Evolutionary conservation across 2,113 vertebrate genomes (phyloP).

Genomic region (Lycaon pictus): DNA sequence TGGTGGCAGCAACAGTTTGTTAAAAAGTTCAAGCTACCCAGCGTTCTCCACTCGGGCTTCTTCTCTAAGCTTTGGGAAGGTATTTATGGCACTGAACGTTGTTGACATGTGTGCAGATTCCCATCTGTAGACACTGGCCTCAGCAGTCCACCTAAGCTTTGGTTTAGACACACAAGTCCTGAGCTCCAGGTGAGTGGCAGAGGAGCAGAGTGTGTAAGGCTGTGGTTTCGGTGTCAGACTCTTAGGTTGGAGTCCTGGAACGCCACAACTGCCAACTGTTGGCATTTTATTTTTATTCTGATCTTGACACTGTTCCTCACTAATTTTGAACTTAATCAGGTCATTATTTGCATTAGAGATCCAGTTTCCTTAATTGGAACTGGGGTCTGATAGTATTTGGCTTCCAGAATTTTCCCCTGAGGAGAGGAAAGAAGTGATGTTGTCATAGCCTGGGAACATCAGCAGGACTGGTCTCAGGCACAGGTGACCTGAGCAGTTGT

Average conservation of each 20-base stretch:
- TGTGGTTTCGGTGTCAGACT: neutral
- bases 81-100: neutral
- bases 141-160: accelerated
- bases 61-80: neutral
- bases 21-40: neutral
- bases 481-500: too few relatives aligned
- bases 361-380: neutral
- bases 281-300: neutral
- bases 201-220: neutral
- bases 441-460: accelerated
- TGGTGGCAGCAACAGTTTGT: neutral
- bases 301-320: neutral
- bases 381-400: neutral
- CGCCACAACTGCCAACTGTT: neutral
- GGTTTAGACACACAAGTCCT: neutral
- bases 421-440: neutral
- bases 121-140: neutral
- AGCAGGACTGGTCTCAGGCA: neutral
- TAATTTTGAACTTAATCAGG: neutral
- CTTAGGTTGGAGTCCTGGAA: neutral
- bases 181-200: neutral
- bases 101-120: neutral
- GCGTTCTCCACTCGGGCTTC: neutral
- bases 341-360: neutral
- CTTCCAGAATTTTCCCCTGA: neutral